Conservation (phyloP, 1,140 invertebrate genomes). For the Myzus persicae region DNA sequence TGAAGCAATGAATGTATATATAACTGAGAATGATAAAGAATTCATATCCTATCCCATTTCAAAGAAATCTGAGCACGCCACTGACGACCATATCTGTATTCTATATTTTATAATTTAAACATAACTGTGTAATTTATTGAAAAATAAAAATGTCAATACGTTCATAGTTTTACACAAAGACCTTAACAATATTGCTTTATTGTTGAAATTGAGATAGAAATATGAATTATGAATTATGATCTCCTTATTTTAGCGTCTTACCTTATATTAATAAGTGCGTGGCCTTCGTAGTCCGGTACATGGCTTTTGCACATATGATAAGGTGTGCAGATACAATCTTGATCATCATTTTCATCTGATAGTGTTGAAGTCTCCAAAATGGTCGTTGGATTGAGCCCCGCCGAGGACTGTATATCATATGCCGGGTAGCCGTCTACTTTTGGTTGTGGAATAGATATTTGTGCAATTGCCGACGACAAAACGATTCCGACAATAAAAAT, state of each 20-base stretch:
- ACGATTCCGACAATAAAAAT: neutral
- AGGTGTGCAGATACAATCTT: neutral
- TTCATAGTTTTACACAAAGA: neutral
- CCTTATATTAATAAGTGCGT: neutral
- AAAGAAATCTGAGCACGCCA: no score
- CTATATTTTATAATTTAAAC: neutral
- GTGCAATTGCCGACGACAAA: neutral
- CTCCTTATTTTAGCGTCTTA: neutral
- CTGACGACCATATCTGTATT: no score
- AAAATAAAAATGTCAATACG: neutral
- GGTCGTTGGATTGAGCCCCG: neutral
- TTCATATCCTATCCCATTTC: no score
- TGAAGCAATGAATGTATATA: no score
- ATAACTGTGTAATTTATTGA: no score
- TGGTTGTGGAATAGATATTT: neutral
- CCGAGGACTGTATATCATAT: neutral
- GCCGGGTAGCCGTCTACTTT: neutral
- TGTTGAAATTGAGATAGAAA: no score
- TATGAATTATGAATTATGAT: no score
- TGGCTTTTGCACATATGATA: neutral
- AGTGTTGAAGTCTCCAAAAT: neutral
- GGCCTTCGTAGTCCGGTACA: neutral
- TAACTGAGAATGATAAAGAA: no score
- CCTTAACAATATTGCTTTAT: no score
- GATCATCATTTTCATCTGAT: neutral